Percentiles rank a stretch among this genome's conserved stretches.
Conservation (phyloP, 2,797 vertebrate species). For the Parotocinclus haroldoi region DNA sequence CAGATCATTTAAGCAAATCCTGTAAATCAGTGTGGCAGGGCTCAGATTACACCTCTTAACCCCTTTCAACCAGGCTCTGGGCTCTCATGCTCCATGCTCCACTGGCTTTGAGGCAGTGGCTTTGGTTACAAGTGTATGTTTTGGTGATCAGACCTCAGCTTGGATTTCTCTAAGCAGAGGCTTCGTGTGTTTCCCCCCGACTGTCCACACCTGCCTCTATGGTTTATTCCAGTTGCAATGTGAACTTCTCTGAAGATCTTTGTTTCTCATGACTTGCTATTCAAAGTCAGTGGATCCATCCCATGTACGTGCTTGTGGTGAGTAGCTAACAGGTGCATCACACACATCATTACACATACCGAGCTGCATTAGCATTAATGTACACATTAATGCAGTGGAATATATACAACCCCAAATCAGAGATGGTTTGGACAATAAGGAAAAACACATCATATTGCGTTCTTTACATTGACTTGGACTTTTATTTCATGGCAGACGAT, state of each 20-base stretch:
- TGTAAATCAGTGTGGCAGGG: conserved; percentile 1
- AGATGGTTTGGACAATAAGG: no score
- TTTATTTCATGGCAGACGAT: no score
- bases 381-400: no score
- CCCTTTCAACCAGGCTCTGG: conserved; percentile 43
- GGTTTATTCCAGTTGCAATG: conserved; percentile 27
- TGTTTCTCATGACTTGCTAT: conserved; percentile 20
- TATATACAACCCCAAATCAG: no score
- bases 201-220: conserved; percentile 55
- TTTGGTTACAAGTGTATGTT: conserved; percentile 41
- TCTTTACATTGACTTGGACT: no score
- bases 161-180: conserved; percentile 51
- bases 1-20: conserved; percentile 23
- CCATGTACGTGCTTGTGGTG: no score
- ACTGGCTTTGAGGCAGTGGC: conserved; percentile 54
- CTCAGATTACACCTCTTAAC: conserved; percentile 31
- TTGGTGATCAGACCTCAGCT: conserved; percentile 52
- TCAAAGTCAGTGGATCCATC: not conserved
- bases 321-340: no score
- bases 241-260: conserved; percentile 43
- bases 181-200: conserved; percentile 34
- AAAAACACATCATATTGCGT: no score
- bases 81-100: conserved; percentile 51
- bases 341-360: no score
- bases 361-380: no score